Conservation (phyloP, 2,797 vertebrate genomes). For the Gouania willdenowi region DNA sequence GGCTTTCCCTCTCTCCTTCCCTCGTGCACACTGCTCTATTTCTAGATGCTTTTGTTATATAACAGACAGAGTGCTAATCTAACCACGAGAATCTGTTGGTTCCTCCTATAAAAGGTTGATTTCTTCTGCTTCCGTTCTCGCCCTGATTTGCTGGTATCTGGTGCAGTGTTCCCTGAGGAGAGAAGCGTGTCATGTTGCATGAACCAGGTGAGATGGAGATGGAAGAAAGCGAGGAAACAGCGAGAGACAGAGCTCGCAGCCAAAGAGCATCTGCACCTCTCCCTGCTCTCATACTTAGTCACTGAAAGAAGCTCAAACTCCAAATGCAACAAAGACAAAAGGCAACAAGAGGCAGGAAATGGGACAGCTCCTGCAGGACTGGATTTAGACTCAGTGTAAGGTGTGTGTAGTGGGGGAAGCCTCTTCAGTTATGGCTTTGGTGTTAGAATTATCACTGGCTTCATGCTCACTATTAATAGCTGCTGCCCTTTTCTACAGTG, state of each 20-base stretch:
- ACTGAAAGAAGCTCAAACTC: slow-evolving; percentile 43
- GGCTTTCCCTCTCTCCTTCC: slow-evolving; percentile 61
- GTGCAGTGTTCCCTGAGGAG: slow-evolving; percentile 26
- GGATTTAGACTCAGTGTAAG: slow-evolving; percentile 39
- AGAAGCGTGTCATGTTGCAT: slow-evolving; percentile 21
- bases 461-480: slow-evolving; percentile 63
- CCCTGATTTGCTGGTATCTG: slow-evolving; percentile 13
- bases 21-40: slow-evolving; percentile 57
- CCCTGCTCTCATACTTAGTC: slow-evolving; percentile 20
- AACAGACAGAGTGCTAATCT: slow-evolving; percentile 60
- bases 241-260: slow-evolving; percentile 13
- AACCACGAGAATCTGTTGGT: slow-evolving; percentile 66
- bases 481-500: slow-evolving; percentile 51
- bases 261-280: slow-evolving; percentile 2
- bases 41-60: slow-evolving; percentile 63
- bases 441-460: slow-evolving; percentile 48
- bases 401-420: slow-evolving; percentile 25
- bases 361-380: slow-evolving; percentile 56
- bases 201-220: slow-evolving; percentile 48
- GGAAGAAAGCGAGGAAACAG: slow-evolving; percentile 16
- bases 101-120: slow-evolving; percentile 47
- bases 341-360: slow-evolving; percentile 45
- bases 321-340: slow-evolving; percentile 60
- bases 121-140: not conserved
- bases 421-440: slow-evolving; percentile 42